Conservation (phyloP, 2,113 vertebrate species). For the Misgurnus anguillicaudatus region DNA sequence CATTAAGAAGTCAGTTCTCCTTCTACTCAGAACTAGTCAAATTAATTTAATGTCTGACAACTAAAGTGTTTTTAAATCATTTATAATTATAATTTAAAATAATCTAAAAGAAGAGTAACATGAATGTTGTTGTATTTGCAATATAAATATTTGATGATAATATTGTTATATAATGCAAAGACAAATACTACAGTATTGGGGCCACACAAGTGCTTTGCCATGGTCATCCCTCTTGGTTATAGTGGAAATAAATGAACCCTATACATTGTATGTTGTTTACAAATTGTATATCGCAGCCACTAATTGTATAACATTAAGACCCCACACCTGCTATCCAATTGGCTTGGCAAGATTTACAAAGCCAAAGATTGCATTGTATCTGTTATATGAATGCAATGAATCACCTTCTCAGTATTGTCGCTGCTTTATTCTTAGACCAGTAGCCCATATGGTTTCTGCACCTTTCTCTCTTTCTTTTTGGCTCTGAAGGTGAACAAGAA, state of each 20-base stretch:
- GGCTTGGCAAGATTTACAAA: not conserved
- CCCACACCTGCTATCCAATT: constrained; percentile 12
- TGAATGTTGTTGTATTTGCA: too few relatives aligned
- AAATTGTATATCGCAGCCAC: constrained; percentile 8
- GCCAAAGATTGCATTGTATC: not conserved
- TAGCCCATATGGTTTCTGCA: constrained; percentile 23
- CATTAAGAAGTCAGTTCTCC: too few relatives aligned
- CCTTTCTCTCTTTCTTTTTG: constrained; percentile 24
- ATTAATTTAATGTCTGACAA: too few relatives aligned
- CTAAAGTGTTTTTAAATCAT: too few relatives aligned
- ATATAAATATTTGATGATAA: too few relatives aligned
- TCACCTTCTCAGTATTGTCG: constrained; percentile 10
- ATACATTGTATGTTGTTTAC: not conserved
- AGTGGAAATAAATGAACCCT: not conserved
- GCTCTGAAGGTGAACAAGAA: constrained; percentile 47
- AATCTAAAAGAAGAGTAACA: too few relatives aligned
- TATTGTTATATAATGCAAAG: too few relatives aligned
- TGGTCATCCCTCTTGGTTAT: not conserved
- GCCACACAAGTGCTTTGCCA: not conserved
- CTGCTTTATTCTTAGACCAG: constrained; percentile 11
- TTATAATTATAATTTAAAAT: too few relatives aligned
- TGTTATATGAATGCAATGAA: constrained; percentile 26
- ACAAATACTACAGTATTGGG: too few relatives aligned
- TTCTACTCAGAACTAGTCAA: too few relatives aligned
- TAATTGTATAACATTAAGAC: constrained; percentile 24